These are phyloP conservation scores for Caenorhabditis macrosperma DNA, from an alignment of 2,888 invertebrate species.

Conservation along the genomic window DNA sequence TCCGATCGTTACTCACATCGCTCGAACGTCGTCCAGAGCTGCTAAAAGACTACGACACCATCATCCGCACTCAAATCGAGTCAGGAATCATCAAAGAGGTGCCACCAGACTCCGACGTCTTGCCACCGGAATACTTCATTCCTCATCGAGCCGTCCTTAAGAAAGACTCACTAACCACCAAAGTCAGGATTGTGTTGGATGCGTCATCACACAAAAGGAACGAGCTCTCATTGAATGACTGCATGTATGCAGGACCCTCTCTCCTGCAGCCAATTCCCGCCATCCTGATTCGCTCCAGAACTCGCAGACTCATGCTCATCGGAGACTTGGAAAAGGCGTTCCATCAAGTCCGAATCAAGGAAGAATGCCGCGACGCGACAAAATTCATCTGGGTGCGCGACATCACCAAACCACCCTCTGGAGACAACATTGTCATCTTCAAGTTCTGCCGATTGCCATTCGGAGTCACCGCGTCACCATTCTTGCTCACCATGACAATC, in stretches of 20 bases:
- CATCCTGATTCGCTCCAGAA: background rate
- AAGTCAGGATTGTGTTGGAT: constrained; percentile 17
- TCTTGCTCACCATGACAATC: too few relatives aligned
- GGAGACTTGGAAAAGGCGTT: constrained; percentile 27
- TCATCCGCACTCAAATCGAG: too few relatives aligned
- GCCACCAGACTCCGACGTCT: background rate
- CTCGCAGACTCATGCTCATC: background rate
- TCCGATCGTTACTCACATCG: too few relatives aligned
- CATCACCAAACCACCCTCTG: too few relatives aligned
- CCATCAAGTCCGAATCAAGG: constrained; percentile 10
- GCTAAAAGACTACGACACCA: too few relatives aligned
- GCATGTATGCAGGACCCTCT: constrained; percentile 8
- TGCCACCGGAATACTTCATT: background rate
- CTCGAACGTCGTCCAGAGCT: too few relatives aligned
- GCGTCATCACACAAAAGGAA: background rate
- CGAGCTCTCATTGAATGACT: constrained; percentile 15
- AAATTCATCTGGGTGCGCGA: constrained; percentile 40
- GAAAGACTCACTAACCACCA: background rate
- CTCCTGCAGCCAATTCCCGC: background rate
- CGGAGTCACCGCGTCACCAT: constrained; percentile 26
- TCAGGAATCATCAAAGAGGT: constrained; percentile 2
- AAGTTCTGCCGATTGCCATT: constrained; percentile 34
- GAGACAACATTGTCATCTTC: constrained; percentile 9
- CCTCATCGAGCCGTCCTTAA: constrained; percentile 2
- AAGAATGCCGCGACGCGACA: background rate